Evolutionary conservation across 2,113 vertebrate species (phyloP).

Genomic region (Neomonachus schauinslandi): DNA sequence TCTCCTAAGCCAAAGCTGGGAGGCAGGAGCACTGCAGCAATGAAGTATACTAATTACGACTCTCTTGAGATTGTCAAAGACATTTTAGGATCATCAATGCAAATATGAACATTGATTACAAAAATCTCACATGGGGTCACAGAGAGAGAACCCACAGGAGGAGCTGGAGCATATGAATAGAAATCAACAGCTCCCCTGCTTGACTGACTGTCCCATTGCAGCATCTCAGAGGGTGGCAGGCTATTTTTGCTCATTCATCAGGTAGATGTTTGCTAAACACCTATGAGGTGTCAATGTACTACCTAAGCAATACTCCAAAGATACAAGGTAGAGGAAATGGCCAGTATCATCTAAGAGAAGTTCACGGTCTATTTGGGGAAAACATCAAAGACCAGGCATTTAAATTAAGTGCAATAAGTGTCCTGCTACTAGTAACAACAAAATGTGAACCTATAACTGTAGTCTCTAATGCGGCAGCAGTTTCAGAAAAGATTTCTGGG

Average conservation of each 20-base stretch:
- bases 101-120: constrained; percentile 29
- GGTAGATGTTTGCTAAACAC: constrained; percentile 1
- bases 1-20: constrained; percentile 8
- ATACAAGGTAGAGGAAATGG: neutral
- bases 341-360: neutral
- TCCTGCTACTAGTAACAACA: neutral
- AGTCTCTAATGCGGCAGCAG: neutral
- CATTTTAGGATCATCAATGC: constrained; percentile 24
- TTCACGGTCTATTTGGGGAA: neutral
- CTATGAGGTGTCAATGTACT: neutral
- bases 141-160: neutral
- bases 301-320: neutral
- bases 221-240: neutral
- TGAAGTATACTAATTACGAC: constrained; percentile 40
- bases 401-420: neutral
- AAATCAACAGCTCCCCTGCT: neutral
- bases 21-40: neutral
- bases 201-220: neutral
- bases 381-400: neutral
- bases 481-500: neutral
- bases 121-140: neutral
- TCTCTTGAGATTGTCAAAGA: constrained; percentile 57
- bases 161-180: neutral
- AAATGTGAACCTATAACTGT: neutral
- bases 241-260: neutral